Conservation (phyloP, 2,797 vertebrate genomes). For the Scolopax rusticola region DNA sequence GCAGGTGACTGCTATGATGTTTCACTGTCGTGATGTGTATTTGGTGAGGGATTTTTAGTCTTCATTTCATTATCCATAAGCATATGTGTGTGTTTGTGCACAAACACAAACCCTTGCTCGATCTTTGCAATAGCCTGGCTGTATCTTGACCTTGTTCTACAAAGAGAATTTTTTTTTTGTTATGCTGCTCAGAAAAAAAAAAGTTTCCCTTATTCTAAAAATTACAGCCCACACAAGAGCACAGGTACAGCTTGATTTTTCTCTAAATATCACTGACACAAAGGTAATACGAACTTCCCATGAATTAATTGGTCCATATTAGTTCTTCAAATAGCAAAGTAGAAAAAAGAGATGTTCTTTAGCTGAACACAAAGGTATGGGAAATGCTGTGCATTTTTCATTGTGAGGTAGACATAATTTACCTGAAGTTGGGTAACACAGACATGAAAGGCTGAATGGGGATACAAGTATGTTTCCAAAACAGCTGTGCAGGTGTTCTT, state of each 20-base stretch:
- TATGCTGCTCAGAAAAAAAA: not conserved
- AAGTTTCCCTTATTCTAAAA: not conserved
- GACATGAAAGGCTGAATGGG: not conserved
- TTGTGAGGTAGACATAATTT: not conserved
- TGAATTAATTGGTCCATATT: not conserved
- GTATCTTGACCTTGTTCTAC: not conserved
- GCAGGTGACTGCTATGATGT: rapidly evolving
- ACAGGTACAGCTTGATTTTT: not conserved
- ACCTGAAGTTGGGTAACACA: not conserved
- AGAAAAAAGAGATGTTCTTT: not conserved
- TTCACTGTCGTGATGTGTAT: not conserved
- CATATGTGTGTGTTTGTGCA: rapidly evolving
- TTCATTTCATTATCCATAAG: not conserved
- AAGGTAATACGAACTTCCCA: not conserved
- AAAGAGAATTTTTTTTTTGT: not conserved
- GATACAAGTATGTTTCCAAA: not conserved
- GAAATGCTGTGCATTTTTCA: not conserved
- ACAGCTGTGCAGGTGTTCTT: slow-evolving; percentile 24
- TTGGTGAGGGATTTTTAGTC: not conserved
- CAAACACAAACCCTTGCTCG: not conserved
- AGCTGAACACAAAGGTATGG: not conserved
- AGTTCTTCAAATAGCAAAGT: not conserved
- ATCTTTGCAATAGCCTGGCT: not conserved
- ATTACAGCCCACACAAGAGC: not conserved
- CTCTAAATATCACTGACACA: not conserved